Evolutionary conservation across 2,797 vertebrate species (phyloP).

Genomic region (Enteromius thamalakanensis): DNA sequence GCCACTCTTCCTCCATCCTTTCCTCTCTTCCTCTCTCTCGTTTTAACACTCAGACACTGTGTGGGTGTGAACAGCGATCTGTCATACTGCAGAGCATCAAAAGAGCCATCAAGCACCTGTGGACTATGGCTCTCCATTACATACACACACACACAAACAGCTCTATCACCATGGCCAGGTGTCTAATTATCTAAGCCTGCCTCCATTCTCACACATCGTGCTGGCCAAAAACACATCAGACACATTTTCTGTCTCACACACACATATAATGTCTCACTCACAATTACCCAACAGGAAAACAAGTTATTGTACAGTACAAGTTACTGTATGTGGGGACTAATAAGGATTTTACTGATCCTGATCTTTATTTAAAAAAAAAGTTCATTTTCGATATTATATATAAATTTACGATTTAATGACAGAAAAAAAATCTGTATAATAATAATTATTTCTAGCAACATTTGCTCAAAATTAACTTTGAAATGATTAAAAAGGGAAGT

Average conservation of each 20-base stretch:
- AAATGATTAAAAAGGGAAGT: not conserved
- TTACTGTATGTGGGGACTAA: not conserved
- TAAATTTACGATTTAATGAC: not conserved
- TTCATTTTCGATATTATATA: no score
- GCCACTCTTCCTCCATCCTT: slow-evolving; percentile 39
- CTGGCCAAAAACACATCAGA: slow-evolving; percentile 50
- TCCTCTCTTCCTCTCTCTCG: slow-evolving; percentile 36
- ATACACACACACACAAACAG: slow-evolving; percentile 23
- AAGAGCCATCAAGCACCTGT: slow-evolving; percentile 78
- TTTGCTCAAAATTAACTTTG: not conserved
- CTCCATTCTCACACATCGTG: slow-evolving; percentile 52
- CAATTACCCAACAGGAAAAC: slow-evolving; percentile 11
- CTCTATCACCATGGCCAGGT: slow-evolving; percentile 58
- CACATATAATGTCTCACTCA: not conserved
- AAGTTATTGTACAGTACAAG: not conserved
- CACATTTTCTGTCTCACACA: slow-evolving; percentile 39
- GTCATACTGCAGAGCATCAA: slow-evolving; percentile 68
- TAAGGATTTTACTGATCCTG: not conserved
- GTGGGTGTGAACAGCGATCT: slow-evolving; percentile 62
- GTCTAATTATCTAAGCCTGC: slow-evolving; percentile 60
- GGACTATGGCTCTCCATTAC: slow-evolving; percentile 55
- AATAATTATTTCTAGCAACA: not conserved
- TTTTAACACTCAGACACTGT: slow-evolving; percentile 55
- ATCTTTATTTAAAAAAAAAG: not conserved
- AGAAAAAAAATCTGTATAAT: not conserved